Conservation (phyloP, 64 coral and sea anemone species). For the Montipora capricornis region DNA sequence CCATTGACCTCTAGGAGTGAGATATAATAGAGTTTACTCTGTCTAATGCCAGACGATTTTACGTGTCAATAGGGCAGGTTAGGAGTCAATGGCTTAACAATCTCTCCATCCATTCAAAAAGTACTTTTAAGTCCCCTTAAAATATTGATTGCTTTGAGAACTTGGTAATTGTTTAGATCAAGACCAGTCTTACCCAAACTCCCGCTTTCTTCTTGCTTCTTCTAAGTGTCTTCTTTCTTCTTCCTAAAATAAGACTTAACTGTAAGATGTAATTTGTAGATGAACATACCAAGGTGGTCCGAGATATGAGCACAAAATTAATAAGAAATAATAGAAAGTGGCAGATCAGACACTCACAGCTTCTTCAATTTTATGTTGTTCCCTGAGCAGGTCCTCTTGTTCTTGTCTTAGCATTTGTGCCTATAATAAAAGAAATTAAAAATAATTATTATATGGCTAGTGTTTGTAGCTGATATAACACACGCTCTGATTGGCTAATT, state of each 20-base stretch:
- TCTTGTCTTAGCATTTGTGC: constrained; percentile 93
- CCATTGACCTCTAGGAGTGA: too few species aligned
- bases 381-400: constrained; percentile 89
- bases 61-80: too few species aligned
- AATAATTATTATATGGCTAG: not conserved
- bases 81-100: too few species aligned
- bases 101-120: too few species aligned
- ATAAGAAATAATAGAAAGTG: not conserved
- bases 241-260: constrained; percentile 57
- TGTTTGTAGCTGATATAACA: too few species aligned
- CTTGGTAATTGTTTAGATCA: not conserved
- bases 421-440: constrained; percentile 15
- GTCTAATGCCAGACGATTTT: too few species aligned
- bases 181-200: constrained; percentile 72
- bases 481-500: too few species aligned
- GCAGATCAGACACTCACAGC: constrained; percentile 76
- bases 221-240: constrained; percentile 87
- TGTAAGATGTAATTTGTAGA: not conserved
- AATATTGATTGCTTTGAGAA: too few species aligned
- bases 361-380: constrained; percentile 91
- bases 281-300: not conserved
- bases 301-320: not conserved
- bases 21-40: too few species aligned
- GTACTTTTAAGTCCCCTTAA: too few species aligned
- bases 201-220: constrained; percentile 88